Evolutionary conservation across 2,888 invertebrate genomes (phyloP).

Genomic region (Cenopis cana): DNA sequence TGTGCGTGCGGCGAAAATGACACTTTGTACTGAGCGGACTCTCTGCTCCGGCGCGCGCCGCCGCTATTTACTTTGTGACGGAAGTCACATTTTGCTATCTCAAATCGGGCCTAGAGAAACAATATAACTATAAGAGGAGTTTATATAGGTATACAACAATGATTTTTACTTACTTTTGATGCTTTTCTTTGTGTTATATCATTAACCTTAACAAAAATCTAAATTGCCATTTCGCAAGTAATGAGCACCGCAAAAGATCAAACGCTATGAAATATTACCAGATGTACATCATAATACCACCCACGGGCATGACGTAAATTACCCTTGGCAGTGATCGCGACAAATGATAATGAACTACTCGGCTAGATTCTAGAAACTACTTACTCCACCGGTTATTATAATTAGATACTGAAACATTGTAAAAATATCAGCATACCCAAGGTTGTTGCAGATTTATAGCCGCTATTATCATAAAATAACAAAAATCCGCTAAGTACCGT

Average conservation of each 20-base stretch:
- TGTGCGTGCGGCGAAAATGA: no score
- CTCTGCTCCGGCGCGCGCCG: no score
- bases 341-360: conserved; percentile 71
- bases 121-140: background rate
- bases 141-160: background rate
- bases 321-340: conserved; percentile 76
- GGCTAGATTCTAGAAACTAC: conserved; percentile 63
- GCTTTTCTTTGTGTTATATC: background rate
- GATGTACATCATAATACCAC: conserved; percentile 54
- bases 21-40: no score
- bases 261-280: conserved; percentile 30
- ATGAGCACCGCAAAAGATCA: conserved; percentile 24
- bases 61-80: no score
- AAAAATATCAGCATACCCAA: conserved; percentile 3
- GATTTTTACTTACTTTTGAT: background rate
- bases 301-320: conserved; percentile 58
- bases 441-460: background rate
- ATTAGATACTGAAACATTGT: background rate
- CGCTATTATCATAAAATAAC: background rate
- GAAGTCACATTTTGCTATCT: background rate
- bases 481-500: background rate
- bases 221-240: conserved; percentile 17
- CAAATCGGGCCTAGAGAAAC: background rate
- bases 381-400: conserved; percentile 49
- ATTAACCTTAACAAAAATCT: background rate